Percentiles rank a stretch among this genome's conserved stretches.
These are phyloP conservation scores for Neoniphon sammara DNA, from an alignment of 2,797 vertebrate species.

Conservation along the genomic window DNA sequence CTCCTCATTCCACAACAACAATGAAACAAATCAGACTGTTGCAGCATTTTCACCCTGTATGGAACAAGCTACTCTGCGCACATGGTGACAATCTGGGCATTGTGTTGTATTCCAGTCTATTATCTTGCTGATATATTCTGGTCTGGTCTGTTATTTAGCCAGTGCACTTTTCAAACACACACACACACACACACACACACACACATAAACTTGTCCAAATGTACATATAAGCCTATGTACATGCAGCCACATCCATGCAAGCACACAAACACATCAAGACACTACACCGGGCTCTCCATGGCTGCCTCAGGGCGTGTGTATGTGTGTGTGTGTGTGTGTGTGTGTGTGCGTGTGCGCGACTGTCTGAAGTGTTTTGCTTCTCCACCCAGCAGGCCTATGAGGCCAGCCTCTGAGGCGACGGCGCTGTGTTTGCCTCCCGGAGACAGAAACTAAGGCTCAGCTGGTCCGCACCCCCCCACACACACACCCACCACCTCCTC, in stretches of 20 bases:
- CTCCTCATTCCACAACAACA: no score
- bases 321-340: not conserved
- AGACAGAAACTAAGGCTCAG: slow-evolving; percentile 19
- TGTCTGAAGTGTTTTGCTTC: slow-evolving; percentile 24
- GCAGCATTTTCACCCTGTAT: no score
- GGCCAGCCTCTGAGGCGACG: not conserved
- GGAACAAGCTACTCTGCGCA: no score
- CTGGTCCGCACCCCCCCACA: not conserved
- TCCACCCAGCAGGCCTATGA: slow-evolving; percentile 15
- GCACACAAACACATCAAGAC: slow-evolving; percentile 8
- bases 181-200: not conserved
- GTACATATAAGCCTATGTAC: not conserved
- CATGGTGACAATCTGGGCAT: no score
- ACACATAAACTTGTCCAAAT: not conserved
- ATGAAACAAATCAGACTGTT: no score
- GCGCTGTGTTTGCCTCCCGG: not conserved
- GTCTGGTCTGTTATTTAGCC: not conserved
- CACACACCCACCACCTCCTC: not conserved
- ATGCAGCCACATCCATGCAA: not conserved
- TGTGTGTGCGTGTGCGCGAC: not conserved
- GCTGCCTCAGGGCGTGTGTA: slow-evolving; percentile 3
- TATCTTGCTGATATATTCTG: no score
- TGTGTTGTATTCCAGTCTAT: no score
- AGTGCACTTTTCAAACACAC: not conserved
- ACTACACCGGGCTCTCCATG: not conserved